These are phyloP conservation scores for Chrysopa pallens DNA, from an alignment of 1,140 invertebrate species.

Conservation along the genomic window DNA sequence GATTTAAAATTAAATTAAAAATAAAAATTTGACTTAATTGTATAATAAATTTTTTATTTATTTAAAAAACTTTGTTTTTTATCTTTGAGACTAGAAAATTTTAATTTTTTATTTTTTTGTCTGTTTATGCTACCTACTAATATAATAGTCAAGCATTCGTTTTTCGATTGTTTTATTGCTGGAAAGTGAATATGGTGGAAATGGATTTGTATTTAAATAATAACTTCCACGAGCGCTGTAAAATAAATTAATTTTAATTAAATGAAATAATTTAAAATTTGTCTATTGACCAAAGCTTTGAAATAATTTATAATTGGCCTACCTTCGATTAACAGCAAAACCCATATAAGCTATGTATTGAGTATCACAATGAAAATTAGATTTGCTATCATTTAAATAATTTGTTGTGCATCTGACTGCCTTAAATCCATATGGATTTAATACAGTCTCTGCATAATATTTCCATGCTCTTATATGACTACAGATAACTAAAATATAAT, in stretches of 20 bases:
- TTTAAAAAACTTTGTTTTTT: too few relatives aligned
- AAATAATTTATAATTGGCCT: too few relatives aligned
- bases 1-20: too few relatives aligned
- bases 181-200: neutral
- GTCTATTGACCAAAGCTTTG: neutral
- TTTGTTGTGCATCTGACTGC: conserved; percentile 21
- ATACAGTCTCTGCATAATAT: conserved; percentile 37
- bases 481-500: conserved; percentile 31
- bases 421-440: conserved; percentile 17
- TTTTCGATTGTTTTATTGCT: too few relatives aligned
- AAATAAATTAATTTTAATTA: neutral
- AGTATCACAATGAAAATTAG: conserved; percentile 19
- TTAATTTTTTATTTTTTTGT: too few relatives aligned
- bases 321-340: conserved; percentile 19
- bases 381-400: conserved; percentile 19
- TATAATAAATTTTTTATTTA: too few relatives aligned
- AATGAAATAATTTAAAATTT: neutral
- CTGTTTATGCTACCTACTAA: too few relatives aligned
- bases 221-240: neutral
- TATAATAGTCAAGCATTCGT: too few relatives aligned
- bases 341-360: conserved; percentile 38
- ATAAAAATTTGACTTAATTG: too few relatives aligned
- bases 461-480: conserved; percentile 43
- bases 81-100: too few relatives aligned
- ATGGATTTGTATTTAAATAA: neutral